Percentiles rank a stretch among this genome's conserved stretches.
These are phyloP conservation scores for Dipus sagitta DNA, from an alignment of 2,797 vertebrate genomes.

Conservation along the genomic window DNA sequence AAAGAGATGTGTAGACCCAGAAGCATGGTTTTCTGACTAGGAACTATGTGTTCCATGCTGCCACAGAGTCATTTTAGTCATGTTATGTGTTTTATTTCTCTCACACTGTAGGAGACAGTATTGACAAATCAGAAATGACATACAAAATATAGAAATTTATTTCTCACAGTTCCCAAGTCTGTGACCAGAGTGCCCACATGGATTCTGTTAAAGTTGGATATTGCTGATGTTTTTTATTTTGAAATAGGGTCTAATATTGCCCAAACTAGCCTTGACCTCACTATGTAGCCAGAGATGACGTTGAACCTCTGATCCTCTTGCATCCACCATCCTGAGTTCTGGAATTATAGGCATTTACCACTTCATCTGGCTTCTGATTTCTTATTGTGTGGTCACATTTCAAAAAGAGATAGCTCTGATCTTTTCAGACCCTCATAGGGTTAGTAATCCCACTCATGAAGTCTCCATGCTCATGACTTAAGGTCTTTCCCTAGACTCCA, in stretches of 20 bases:
- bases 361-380: neutral
- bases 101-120: neutral
- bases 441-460: neutral
- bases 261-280: no score
- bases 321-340: neutral
- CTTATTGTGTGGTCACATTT: neutral
- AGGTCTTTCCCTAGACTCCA: neutral
- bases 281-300: no score
- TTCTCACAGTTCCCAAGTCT: neutral
- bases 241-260: no score
- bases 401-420: neutral
- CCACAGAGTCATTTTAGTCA: neutral
- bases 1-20: neutral
- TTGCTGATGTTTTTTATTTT: neutral
- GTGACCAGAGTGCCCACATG: neutral
- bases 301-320: no score
- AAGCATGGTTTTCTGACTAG: neutral
- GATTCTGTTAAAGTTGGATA: neutral
- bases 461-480: neutral
- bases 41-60: neutral
- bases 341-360: no score
- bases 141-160: neutral
- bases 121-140: neutral
- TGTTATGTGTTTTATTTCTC: neutral
- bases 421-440: neutral